Percentiles rank a stretch among this genome's conserved stretches.
Evolutionary conservation across 1,140 invertebrate species (phyloP).

Genomic region (Caenorhabditis brenneri): DNA sequence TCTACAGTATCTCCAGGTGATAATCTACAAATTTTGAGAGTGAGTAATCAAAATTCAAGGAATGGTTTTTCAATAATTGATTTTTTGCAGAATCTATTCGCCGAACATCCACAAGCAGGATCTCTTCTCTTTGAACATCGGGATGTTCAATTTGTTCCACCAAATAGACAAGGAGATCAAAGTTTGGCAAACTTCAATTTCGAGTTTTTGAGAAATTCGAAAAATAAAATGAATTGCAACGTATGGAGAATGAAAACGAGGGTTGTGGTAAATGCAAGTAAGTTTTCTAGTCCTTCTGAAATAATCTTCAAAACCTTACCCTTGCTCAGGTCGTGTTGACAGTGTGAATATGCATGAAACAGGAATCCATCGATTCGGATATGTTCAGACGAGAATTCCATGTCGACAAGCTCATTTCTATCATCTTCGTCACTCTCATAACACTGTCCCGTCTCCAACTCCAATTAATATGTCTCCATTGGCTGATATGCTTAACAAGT

Average conservation of each 20-base stretch:
- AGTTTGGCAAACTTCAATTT: constrained; percentile 67
- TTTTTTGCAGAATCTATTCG: constrained; percentile 62
- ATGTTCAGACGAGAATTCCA: constrained; percentile 67
- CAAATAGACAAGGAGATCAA: constrained; percentile 50
- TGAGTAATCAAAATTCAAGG: constrained; percentile 31
- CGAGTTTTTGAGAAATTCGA: constrained; percentile 64
- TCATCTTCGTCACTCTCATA: constrained; percentile 69
- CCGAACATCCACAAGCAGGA: constrained; percentile 69
- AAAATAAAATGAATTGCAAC: constrained; percentile 67
- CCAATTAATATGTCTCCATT: constrained; percentile 62
- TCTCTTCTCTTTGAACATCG: constrained; percentile 69
- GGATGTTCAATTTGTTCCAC: constrained; percentile 68
- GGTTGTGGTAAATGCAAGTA: constrained; percentile 71
- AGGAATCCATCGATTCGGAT: constrained; percentile 68
- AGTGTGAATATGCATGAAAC: constrained; percentile 71
- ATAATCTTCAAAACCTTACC: neutral
- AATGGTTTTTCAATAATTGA: neutral
- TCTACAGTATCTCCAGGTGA: constrained; percentile 55
- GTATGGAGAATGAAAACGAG: constrained; percentile 71
- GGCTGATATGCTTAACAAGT: constrained; percentile 59
- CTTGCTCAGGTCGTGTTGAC: constrained; percentile 65
- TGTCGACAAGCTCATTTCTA: constrained; percentile 69
- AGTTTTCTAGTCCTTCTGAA: neutral
- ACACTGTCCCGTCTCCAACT: constrained; percentile 61
- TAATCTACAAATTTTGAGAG: constrained; percentile 65